Base-by-base conservation (phyloP, 2,113 vertebrate species). In the Notothenia coriiceps region DNA sequence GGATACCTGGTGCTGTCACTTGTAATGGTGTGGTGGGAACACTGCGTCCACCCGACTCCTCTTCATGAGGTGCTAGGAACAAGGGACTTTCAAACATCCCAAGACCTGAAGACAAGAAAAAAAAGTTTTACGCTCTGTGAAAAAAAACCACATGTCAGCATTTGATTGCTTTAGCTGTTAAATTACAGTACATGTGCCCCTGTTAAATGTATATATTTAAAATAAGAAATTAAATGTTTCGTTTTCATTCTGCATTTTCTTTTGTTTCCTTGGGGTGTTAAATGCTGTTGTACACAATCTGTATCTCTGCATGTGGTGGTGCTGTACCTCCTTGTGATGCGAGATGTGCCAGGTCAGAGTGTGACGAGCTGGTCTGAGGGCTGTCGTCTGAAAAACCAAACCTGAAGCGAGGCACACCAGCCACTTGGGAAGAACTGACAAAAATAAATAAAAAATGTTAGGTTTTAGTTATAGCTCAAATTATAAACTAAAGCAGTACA, bases 281-380 rank as follows among this genome's bases (percentile, higher is more conserved):
- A 10, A 47, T 11, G 13, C 0, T 0, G 2, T 69, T 60, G 63
- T 14, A 20, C 0, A 46, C 13, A n/a, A 76, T 47, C 10, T n/a
- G 5, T 35, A 6, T 15, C 11, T 54, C 33, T 43, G n/a, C 25
- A 54, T 18, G 50, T 14, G 10, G 10, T 1, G 10, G 25, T 13
- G 9, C 1, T 12, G 57, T 91, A 98, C 98, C 98, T 97, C 97
- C 98, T 96, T 99, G 98, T n/a, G 97, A 97, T 10, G 97, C 96
- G 10, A 99, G 96, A 74, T 98, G 98, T 46, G 97, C 97, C 49
- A 99, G 96, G 73, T 99, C 98, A 25, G 98, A 97, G 75, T 98
- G 97, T 12, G 97, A 97, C 74, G 96, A 97, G 85, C 95, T 97
- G 18, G 97, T 96, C 67, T 97, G 98, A 9, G 96, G 94, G 93